Evolutionary conservation across 2,113 vertebrate genomes (phyloP).

Genomic region (Bothrops jararaca): DNA sequence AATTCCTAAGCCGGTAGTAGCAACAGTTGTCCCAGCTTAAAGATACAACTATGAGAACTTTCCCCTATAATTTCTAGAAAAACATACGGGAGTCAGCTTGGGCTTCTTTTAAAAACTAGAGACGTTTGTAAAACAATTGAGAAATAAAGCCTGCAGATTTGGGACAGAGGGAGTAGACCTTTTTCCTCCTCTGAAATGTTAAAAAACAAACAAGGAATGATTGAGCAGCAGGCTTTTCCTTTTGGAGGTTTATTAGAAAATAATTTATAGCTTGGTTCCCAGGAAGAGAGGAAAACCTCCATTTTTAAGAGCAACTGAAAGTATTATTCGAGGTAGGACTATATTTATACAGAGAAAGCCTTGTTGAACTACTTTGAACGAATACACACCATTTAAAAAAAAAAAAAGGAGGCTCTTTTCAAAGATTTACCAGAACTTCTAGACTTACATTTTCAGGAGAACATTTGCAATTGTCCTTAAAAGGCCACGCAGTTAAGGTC

Average conservation of each 20-base stretch:
- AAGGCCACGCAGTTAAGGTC: slow-evolving; percentile 79
- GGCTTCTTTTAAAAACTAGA: background rate
- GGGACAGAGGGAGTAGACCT: background rate
- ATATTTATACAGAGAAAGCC: background rate
- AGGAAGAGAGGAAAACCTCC: background rate
- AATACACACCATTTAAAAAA: too few relatives aligned
- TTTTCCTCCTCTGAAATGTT: background rate
- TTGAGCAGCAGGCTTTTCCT: background rate
- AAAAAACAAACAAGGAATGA: background rate
- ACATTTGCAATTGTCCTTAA: slow-evolving; percentile 75
- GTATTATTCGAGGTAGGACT: background rate
- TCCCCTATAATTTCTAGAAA: background rate
- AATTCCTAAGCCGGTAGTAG: background rate
- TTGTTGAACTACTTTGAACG: background rate
- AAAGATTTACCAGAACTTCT: background rate
- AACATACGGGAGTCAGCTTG: background rate
- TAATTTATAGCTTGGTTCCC: background rate
- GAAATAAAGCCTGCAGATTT: background rate
- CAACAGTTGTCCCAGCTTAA: background rate
- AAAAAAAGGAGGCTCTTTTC: background rate
- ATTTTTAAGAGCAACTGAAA: background rate
- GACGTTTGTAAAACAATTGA: background rate
- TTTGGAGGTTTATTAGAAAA: background rate
- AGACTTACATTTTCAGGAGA: slow-evolving; percentile 76
- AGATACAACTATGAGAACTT: background rate